phyloP scores from a whole-genome alignment of 2,888 invertebrate genomes.

The Brenthis ino region DNA sequence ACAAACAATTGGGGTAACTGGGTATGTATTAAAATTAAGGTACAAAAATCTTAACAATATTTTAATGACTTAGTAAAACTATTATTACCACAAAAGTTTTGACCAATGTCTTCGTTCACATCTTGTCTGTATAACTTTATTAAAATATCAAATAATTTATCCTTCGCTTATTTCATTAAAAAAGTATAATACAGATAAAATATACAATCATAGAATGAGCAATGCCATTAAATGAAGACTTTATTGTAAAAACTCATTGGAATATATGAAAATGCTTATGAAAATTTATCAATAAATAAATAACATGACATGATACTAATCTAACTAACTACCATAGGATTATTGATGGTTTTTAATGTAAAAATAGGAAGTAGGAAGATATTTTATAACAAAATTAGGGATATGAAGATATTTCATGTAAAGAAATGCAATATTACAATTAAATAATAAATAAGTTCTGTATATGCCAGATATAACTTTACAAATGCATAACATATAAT shows the following conservation, averaged over 20 bases:
- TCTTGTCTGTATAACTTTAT: constrained; percentile 14
- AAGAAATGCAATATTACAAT: background rate
- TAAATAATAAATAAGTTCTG: background rate
- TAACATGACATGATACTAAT: background rate
- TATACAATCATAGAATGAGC: constrained; percentile 14
- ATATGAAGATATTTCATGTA: background rate
- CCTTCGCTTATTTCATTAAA: background rate
- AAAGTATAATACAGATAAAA: constrained; percentile 12
- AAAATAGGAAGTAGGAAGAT: background rate
- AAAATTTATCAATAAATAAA: no score
- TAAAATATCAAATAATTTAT: constrained; percentile 18
- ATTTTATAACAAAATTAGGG: background rate
- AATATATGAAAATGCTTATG: background rate
- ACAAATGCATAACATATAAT: constrained; percentile 12
- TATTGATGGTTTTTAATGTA: background rate
- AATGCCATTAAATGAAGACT: constrained; percentile 8
- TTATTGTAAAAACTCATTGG: no score
- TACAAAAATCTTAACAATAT: constrained; percentile 15
- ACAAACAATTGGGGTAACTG: constrained; percentile 26
- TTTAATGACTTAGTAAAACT: constrained; percentile 28
- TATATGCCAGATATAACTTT: background rate
- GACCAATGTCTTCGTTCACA: constrained; percentile 8
- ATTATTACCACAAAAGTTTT: constrained; percentile 19
- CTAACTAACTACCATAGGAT: background rate
- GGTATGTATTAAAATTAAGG: constrained; percentile 13